Conservation (phyloP, 2,113 vertebrate genomes). For the Acinonyx jubatus region DNA sequence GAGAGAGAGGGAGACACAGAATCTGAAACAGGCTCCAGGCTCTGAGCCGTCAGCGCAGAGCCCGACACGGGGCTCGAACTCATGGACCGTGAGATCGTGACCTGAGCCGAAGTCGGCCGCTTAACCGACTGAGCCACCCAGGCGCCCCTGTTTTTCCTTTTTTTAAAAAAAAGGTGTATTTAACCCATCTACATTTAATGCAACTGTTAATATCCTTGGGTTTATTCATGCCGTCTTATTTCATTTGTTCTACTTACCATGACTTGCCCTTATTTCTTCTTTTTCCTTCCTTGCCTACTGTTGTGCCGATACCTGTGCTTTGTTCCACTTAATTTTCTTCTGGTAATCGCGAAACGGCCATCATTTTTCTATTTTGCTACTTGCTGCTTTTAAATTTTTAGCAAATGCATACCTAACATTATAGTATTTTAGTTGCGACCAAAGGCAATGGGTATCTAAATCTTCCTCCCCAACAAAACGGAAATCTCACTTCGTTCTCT, state of each 20-base stretch:
- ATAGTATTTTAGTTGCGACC: neutral
- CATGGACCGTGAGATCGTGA: too few relatives aligned
- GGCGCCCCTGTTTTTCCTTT: neutral
- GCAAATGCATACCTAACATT: neutral
- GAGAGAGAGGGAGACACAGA: too few relatives aligned
- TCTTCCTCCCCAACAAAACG: neutral
- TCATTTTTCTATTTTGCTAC: constrained; percentile 1
- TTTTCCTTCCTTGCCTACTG: neutral
- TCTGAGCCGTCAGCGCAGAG: too few relatives aligned
- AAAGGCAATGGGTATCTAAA: neutral
- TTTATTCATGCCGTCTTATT: neutral
- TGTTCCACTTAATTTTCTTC: neutral
- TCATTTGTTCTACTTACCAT: neutral
- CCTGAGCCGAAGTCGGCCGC: too few relatives aligned
- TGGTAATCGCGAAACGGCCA: neutral
- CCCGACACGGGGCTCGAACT: too few relatives aligned
- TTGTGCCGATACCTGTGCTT: neutral
- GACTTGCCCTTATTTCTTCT: neutral
- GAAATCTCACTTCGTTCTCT: neutral
- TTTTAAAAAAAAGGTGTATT: neutral
- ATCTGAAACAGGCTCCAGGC: too few relatives aligned
- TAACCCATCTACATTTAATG: neutral
- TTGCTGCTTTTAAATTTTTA: neutral
- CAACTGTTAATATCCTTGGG: neutral
- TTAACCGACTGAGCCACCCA: too few relatives aligned